These are phyloP conservation scores for Apoderus coryli DNA, from an alignment of 2,888 invertebrate genomes.

Conservation along the genomic window DNA sequence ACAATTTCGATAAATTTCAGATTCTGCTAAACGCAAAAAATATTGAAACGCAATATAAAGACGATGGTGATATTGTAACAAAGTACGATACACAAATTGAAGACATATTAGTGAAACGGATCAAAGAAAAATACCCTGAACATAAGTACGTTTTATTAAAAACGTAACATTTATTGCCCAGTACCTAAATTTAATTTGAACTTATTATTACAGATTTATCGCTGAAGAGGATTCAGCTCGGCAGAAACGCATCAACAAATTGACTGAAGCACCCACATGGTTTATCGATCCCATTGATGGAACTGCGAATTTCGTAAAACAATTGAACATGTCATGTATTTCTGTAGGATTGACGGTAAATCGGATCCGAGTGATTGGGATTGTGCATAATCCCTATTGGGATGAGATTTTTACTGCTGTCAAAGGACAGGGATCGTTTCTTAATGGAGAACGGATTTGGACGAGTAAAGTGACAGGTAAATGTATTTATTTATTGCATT, in stretches of 20 bases:
- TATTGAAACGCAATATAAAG: slow-evolving; percentile 41
- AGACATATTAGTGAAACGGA: slow-evolving; percentile 43
- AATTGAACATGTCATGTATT: slow-evolving; percentile 50
- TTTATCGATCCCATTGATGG: slow-evolving; percentile 80
- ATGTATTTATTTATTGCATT: too few species aligned
- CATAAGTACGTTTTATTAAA: slow-evolving; percentile 45
- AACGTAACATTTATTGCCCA: not conserved
- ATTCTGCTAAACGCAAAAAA: too few species aligned
- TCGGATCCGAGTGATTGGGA: slow-evolving; percentile 45
- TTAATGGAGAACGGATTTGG: slow-evolving; percentile 47
- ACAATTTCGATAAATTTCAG: too few species aligned
- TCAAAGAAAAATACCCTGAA: slow-evolving; percentile 40
- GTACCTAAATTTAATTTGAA: too few species aligned
- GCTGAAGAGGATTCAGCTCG: slow-evolving; percentile 52
- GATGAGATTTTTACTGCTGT: slow-evolving; percentile 56
- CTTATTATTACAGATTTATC: slow-evolving; percentile 51
- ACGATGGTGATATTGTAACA: slow-evolving; percentile 59
- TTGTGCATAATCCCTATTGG: slow-evolving; percentile 60
- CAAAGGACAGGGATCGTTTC: slow-evolving; percentile 56
- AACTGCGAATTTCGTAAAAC: slow-evolving; percentile 66
- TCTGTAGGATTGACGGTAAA: slow-evolving; percentile 47
- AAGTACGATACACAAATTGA: slow-evolving; percentile 65
- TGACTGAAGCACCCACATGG: slow-evolving; percentile 69
- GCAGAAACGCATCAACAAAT: slow-evolving; percentile 34
- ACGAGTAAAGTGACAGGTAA: slow-evolving; percentile 40